These are phyloP conservation scores for Actinemys pallida DNA, from an alignment of 2,113 vertebrate species.

Conservation along the genomic window DNA sequence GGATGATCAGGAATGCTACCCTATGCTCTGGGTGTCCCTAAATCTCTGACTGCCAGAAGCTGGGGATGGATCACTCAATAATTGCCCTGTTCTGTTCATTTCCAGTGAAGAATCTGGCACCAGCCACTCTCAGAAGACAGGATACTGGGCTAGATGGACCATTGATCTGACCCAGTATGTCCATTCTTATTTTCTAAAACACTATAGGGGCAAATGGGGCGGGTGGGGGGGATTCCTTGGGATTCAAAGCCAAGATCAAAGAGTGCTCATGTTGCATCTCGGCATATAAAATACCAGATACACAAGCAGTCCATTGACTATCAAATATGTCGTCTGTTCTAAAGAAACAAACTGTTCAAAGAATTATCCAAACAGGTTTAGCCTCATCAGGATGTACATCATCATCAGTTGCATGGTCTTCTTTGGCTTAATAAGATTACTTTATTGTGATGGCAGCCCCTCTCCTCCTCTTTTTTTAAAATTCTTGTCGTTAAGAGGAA, in stretches of 20 bases:
- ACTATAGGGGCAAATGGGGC: rapidly evolving
- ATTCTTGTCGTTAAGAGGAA: neutral
- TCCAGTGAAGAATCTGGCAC: neutral
- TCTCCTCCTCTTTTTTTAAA: neutral
- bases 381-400: neutral
- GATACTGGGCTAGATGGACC: neutral
- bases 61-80: neutral
- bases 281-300: neutral
- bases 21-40: neutral
- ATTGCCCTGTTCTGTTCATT: neutral
- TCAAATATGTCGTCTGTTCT: neutral
- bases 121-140: neutral
- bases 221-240: neutral
- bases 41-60: neutral
- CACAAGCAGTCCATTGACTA: neutral
- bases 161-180: neutral
- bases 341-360: neutral
- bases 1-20: neutral
- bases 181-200: neutral
- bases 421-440: neutral
- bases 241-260: neutral
- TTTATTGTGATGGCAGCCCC: neutral
- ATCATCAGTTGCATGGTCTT: neutral
- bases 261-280: neutral
- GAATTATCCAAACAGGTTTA: neutral